A percentile compares a stretch with the other conserved stretches of the same genome.
Evolutionary conservation across 2,888 invertebrate species (phyloP).

Genomic region (Agrotis exclamationis): DNA sequence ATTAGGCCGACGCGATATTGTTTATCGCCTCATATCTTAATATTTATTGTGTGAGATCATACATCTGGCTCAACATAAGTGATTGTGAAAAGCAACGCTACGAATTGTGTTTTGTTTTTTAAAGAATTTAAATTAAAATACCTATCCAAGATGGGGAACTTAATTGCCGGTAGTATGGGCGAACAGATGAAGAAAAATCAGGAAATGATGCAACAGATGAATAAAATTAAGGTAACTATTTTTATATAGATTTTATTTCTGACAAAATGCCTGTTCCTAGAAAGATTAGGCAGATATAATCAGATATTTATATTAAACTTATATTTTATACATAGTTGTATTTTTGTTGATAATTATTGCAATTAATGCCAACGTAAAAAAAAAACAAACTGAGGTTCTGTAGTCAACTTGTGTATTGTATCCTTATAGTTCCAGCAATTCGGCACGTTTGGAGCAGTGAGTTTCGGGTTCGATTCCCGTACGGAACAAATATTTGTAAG

Average conservation of each 20-base stretch:
- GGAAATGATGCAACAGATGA: conserved; percentile 21
- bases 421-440: too few species aligned
- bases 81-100: background rate
- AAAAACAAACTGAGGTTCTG: too few species aligned
- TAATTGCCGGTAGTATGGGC: conserved; percentile 6
- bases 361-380: too few species aligned
- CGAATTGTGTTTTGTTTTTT: conserved; percentile 14
- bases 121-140: background rate
- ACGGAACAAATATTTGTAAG: too few species aligned
- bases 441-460: too few species aligned
- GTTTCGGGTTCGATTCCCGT: too few species aligned
- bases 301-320: too few species aligned
- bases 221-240: conserved; percentile 19
- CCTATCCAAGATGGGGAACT: conserved; percentile 16
- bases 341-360: too few species aligned
- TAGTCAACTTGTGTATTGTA: too few species aligned
- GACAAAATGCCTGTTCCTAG: background rate
- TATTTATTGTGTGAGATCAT: conserved; percentile 5
- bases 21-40: conserved; percentile 8
- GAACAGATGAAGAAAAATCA: conserved; percentile 28
- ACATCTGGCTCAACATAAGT: background rate
- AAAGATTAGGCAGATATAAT: too few species aligned
- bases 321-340: too few species aligned
- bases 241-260: background rate
- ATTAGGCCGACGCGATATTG: too few species aligned